Percentiles rank a stretch among this genome's conserved stretches.
These are phyloP conservation scores for Bradypus variegatus DNA, from an alignment of 2,797 vertebrate genomes.

Conservation along the genomic window DNA sequence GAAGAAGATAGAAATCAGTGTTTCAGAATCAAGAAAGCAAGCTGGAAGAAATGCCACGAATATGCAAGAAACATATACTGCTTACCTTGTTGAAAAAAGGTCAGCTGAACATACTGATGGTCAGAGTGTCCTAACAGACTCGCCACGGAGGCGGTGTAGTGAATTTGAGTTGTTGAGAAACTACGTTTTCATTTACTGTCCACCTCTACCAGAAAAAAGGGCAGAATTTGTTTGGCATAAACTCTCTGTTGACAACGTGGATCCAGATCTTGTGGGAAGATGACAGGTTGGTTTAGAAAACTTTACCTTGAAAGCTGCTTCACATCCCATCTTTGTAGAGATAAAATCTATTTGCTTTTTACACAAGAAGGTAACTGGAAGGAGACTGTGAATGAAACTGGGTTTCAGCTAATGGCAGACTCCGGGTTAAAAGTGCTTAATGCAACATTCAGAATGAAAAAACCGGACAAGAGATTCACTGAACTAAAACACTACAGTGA, in stretches of 20 bases:
- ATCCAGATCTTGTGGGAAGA: slow-evolving; percentile 96
- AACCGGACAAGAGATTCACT: slow-evolving; percentile 91
- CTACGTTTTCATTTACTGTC: slow-evolving; percentile 86
- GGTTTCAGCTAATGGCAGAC: slow-evolving; percentile 94
- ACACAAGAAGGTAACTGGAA: slow-evolving; percentile 94
- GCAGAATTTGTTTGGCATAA: slow-evolving; percentile 99
- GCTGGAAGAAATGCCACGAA: slow-evolving; percentile 94
- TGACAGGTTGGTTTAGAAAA: slow-evolving; percentile 92
- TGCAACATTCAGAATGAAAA: slow-evolving; percentile 97
- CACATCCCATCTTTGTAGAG: slow-evolving; percentile 86
- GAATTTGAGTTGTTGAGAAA: slow-evolving; percentile 93
- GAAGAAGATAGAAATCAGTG: slow-evolving; percentile 91
- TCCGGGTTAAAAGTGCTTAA: slow-evolving; percentile 94
- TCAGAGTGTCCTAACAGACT: slow-evolving; percentile 83
- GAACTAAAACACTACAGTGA: slow-evolving; percentile 96
- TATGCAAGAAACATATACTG: slow-evolving; percentile 96
- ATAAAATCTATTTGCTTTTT: slow-evolving; percentile 89
- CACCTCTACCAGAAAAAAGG: slow-evolving; percentile 94
- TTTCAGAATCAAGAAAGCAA: slow-evolving; percentile 94
- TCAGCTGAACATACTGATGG: slow-evolving; percentile 82
- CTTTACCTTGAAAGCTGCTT: slow-evolving; percentile 91
- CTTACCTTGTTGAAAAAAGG: slow-evolving; percentile 97
- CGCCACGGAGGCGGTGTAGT: slow-evolving; percentile 94
- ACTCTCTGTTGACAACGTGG: slow-evolving; percentile 96
- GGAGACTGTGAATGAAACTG: slow-evolving; percentile 90